Evolutionary conservation across 2,888 invertebrate species (phyloP), one percentile per base, ranked within the genome.

Genomic region (Cataglyphis albicans): DNA sequence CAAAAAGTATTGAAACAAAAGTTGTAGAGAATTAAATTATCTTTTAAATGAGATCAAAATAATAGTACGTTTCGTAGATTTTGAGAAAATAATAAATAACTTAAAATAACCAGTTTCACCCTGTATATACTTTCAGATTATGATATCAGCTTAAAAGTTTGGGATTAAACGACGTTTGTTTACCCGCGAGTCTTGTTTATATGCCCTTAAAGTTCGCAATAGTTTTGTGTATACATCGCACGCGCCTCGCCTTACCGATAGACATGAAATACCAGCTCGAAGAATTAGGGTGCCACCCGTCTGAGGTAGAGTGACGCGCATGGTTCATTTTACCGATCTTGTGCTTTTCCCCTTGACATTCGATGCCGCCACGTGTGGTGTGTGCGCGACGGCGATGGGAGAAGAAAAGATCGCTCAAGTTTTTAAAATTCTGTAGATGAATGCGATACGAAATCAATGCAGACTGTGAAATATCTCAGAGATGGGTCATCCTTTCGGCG

Each of bases 371-470:
- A 73, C 68, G 74, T 78, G 59, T 67, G 76, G 78, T 25, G 5
- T 41, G 65, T 41, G 21, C 18, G 59, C 10, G 61, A 65, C 15
- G 57, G 67, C 18, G 55, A 68, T 44, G 89, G 84, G 75, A 41
- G 52, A 78, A 57, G 76, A 83, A 63, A 92, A 91, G 82, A 86
- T 89, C 91, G 87, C 85, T 88, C 89, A 90, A 92, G 91, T 92
- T 93, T 93, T 89, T 89, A 89, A 89, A 91, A 92, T 92, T 93
- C 89, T 87, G 67, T 70, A 74, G 87, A 83, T 72, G 87, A 90
- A 91, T 87, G 86, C 87, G 90, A 92, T 91, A 91, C 89, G 89
- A 91, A 93, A 93, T 92, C 92, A 92, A 93, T 92, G 91, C 89
- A 75, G 84, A 84, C 83, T n/a, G 75, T 61, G 57, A 84, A 88